Conservation (phyloP, 1,140 invertebrate species). For the Bombus pascuorum region DNA sequence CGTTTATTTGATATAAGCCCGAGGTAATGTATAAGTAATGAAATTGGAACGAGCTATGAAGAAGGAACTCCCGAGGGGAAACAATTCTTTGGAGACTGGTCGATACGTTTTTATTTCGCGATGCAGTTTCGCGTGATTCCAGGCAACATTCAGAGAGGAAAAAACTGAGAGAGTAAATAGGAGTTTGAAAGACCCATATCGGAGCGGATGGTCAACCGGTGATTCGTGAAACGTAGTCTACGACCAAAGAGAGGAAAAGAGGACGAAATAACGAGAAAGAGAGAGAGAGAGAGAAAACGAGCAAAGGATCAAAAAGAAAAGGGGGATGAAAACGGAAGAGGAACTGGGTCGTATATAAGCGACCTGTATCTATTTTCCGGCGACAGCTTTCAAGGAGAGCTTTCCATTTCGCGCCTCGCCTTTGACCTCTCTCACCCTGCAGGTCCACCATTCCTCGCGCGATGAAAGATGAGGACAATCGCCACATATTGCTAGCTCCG, state of each 20-base stretch:
- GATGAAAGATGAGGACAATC: conserved; percentile 66
- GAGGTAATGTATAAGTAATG: conserved; percentile 20
- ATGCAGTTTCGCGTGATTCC: not conserved
- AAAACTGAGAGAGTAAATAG: not conserved
- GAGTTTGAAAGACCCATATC: conserved; percentile 7
- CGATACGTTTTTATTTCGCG: not conserved
- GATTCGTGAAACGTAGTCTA: conserved; percentile 20
- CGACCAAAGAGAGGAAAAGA: not conserved
- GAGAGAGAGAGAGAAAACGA: not conserved
- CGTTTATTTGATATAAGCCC: conserved; percentile 11
- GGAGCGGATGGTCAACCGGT: conserved; percentile 6
- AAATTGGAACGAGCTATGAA: conserved; percentile 3
- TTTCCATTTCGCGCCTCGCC: conserved; percentile 49
- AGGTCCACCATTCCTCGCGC: conserved; percentile 10
- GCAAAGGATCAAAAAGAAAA: not conserved
- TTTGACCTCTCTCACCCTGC: conserved; percentile 9
- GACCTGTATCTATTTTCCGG: conserved; percentile 55
- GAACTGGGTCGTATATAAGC: conserved; percentile 30
- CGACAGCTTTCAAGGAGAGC: conserved; percentile 52
- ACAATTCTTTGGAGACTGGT: not conserved
- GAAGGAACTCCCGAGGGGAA: not conserved
- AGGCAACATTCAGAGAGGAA: not conserved
- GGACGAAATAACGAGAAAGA: not conserved
- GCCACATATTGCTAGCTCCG: conserved; percentile 53
- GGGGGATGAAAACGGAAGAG: conserved; percentile 6